These are phyloP conservation scores for Ailuropoda melanoleuca DNA, from an alignment of 2,113 vertebrate species.

Conservation along the genomic window DNA sequence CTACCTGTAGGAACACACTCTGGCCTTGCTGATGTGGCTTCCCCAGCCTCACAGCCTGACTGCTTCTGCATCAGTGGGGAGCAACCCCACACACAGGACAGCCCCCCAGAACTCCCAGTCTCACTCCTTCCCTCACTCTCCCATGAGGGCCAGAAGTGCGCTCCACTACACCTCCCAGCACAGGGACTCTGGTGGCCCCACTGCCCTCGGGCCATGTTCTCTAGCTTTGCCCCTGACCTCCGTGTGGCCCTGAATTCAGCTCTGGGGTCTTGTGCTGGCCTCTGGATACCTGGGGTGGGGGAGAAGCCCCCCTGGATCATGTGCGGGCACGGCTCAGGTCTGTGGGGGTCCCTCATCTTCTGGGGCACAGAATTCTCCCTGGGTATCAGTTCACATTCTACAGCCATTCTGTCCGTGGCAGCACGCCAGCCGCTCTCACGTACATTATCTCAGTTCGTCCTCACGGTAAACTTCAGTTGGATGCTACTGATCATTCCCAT, in stretches of 20 bases:
- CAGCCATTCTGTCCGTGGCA: background rate
- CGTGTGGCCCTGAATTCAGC: background rate
- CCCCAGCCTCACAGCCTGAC: background rate
- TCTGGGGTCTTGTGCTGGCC: background rate
- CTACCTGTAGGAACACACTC: background rate
- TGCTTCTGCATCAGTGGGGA: background rate
- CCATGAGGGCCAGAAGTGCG: background rate
- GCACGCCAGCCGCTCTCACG: background rate
- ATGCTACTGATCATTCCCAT: rapidly evolving
- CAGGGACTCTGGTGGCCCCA: background rate
- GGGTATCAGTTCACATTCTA: background rate
- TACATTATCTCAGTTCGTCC: rapidly evolving
- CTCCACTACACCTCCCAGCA: background rate
- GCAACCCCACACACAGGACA: rapidly evolving
- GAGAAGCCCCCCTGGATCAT: background rate
- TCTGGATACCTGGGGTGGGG: background rate
- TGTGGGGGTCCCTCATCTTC: background rate
- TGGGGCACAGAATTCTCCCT: too few species aligned
- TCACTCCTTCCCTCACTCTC: background rate
- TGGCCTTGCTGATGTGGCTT: rapidly evolving
- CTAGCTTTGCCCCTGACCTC: background rate
- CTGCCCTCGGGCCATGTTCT: rapidly evolving
- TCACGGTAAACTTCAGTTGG: background rate
- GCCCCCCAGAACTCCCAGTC: rapidly evolving
- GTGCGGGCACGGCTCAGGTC: background rate